Evolutionary conservation across 2,113 vertebrate species (phyloP).

Genomic region (Myiagra hebetior): DNA sequence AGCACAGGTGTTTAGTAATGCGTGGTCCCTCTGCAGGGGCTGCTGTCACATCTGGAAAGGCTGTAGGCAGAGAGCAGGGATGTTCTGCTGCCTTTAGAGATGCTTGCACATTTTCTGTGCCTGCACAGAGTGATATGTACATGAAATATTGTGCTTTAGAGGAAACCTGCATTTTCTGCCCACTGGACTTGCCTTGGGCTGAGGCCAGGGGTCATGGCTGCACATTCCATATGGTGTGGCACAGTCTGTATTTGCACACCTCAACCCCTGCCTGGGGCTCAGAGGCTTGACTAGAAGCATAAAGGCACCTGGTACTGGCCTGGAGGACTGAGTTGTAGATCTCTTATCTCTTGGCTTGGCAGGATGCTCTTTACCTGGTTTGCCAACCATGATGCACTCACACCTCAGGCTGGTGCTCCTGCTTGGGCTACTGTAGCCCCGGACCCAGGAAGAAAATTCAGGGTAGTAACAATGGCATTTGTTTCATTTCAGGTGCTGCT

Average conservation of each 20-base stretch:
- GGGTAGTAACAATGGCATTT: neutral
- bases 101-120: neutral
- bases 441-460: neutral
- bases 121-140: rapidly evolving
- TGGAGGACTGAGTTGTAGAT: neutral
- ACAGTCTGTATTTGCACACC: neutral
- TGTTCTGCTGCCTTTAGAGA: neutral
- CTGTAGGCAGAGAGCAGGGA: neutral
- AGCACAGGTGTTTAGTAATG: neutral
- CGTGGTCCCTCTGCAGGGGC: neutral
- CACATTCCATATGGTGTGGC: rapidly evolving
- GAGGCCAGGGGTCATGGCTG: neutral
- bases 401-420: neutral
- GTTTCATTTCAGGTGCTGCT: conserved; percentile 82
- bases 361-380: neutral
- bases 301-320: neutral
- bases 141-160: neutral
- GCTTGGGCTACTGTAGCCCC: neutral
- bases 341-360: neutral
- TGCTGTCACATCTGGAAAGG: neutral
- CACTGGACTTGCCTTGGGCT: neutral
- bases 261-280: neutral
- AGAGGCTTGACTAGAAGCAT: neutral
- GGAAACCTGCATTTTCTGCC: neutral
- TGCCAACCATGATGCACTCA: rapidly evolving